A percentile compares a stretch with the other conserved stretches of the same genome.
Conservation (phyloP, 2,113 vertebrate genomes). For the Chloroceryle aenea region DNA sequence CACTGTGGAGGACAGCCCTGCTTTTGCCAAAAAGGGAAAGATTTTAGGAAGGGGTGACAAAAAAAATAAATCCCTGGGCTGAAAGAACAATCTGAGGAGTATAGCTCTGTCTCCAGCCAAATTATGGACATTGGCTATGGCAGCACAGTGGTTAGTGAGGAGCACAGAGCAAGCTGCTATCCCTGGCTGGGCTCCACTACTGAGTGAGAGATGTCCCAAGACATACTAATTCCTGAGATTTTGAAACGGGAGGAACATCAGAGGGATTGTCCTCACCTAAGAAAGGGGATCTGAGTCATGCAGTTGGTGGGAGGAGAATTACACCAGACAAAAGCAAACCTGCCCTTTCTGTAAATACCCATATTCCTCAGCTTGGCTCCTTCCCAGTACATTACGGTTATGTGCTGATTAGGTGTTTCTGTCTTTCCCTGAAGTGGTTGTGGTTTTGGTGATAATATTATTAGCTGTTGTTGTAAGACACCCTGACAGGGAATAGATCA, state of each 20-base stretch:
- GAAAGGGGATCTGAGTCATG: neutral
- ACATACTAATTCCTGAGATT: neutral
- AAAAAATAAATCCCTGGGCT: neutral
- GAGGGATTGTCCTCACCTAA: neutral
- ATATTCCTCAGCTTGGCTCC: neutral
- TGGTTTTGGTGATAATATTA: neutral
- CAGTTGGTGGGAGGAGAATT: neutral
- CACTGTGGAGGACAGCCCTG: neutral
- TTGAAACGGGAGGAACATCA: neutral
- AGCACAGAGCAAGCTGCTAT: neutral
- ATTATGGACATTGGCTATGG: neutral
- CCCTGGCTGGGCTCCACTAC: rapidly evolving
- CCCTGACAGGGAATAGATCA: neutral
- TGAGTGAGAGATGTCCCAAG: neutral
- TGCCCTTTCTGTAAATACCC: neutral
- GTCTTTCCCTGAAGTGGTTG: neutral
- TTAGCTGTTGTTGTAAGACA: neutral
- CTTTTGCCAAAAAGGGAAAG: neutral
- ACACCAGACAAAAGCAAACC: neutral
- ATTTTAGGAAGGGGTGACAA: neutral
- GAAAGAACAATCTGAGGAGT: neutral
- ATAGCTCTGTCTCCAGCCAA: neutral
- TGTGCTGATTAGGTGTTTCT: neutral
- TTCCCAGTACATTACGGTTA: neutral
- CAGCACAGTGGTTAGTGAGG: neutral